These are phyloP conservation scores for Gonioctena quinquepunctata DNA, from an alignment of 1,140 invertebrate genomes.

Conservation along the genomic window DNA sequence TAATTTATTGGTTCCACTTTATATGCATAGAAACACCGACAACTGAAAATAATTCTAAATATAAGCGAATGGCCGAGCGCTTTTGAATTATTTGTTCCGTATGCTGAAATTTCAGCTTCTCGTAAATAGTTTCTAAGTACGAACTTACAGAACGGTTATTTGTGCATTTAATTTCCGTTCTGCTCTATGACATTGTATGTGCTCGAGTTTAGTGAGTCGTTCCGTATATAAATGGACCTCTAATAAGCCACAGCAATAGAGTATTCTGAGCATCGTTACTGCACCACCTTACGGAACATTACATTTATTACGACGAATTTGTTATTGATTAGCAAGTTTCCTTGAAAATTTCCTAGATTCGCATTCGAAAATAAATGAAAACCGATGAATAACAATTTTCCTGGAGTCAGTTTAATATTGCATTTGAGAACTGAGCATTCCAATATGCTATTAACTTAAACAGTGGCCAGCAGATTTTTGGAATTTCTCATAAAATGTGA, in stretches of 20 bases:
- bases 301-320: neutral
- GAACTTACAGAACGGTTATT: slow-evolving; percentile 32
- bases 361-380: too few relatives aligned
- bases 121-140: slow-evolving; percentile 39
- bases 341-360: too few relatives aligned
- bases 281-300: neutral
- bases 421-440: too few relatives aligned
- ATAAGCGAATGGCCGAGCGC: slow-evolving; percentile 29
- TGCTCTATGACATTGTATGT: slow-evolving; percentile 35
- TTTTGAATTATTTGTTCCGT: slow-evolving; percentile 39
- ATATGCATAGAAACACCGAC: slow-evolving; percentile 34
- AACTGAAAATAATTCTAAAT: slow-evolving; percentile 37
- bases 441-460: too few relatives aligned
- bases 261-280: neutral
- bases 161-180: slow-evolving; percentile 46
- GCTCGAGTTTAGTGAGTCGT: slow-evolving; percentile 34
- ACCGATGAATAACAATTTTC: too few relatives aligned
- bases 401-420: too few relatives aligned
- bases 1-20: slow-evolving; percentile 25
- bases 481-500: too few relatives aligned
- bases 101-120: slow-evolving; percentile 37
- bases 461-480: too few relatives aligned
- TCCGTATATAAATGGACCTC: slow-evolving; percentile 45
- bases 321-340: neutral
- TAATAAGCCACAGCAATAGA: slow-evolving; percentile 28